phyloP scores from a whole-genome alignment of 2,113 vertebrate species.

The Campylomormyrus numenius region DNA sequence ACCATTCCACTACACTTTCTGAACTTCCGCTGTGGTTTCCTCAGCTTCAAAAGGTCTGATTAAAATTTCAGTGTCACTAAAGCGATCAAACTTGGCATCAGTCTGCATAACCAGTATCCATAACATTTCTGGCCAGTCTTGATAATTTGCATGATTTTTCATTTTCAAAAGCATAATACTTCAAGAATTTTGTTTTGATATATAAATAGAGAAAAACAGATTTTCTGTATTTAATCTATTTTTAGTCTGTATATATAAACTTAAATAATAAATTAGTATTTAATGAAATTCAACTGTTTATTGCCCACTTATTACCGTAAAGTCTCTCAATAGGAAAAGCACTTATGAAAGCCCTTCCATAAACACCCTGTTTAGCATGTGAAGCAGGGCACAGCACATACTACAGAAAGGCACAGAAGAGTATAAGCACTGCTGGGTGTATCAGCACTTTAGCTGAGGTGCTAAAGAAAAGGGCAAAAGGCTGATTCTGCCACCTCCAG shows the following conservation, averaged over 20 bases:
- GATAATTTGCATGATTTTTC: too few relatives aligned
- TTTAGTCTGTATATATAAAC: not conserved
- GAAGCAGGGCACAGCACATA: not conserved
- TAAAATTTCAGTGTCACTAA: not conserved
- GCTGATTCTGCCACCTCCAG: not conserved
- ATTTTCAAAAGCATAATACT: too few relatives aligned
- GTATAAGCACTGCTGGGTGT: not conserved
- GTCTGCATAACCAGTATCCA: not conserved
- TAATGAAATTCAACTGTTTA: not conserved
- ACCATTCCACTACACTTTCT: too few relatives aligned
- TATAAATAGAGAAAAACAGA: not conserved
- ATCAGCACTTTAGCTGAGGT: too few relatives aligned
- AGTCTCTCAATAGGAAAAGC: not conserved
- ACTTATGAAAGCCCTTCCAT: not conserved
- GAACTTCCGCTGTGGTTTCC: not conserved
- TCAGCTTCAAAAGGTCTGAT: not conserved
- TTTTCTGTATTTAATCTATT: not conserved
- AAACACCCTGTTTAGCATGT: not conserved
- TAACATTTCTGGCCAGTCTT: not conserved
- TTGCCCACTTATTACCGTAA: not conserved
- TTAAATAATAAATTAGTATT: not conserved
- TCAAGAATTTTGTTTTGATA: too few relatives aligned
- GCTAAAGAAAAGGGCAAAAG: not conserved
- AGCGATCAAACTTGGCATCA: not conserved
- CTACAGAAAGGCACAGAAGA: not conserved